A percentile compares a stretch with the other conserved stretches of the same genome.
phyloP scores from a whole-genome alignment of 1,140 invertebrate genomes.

The Xylocopa sonorina region DNA sequence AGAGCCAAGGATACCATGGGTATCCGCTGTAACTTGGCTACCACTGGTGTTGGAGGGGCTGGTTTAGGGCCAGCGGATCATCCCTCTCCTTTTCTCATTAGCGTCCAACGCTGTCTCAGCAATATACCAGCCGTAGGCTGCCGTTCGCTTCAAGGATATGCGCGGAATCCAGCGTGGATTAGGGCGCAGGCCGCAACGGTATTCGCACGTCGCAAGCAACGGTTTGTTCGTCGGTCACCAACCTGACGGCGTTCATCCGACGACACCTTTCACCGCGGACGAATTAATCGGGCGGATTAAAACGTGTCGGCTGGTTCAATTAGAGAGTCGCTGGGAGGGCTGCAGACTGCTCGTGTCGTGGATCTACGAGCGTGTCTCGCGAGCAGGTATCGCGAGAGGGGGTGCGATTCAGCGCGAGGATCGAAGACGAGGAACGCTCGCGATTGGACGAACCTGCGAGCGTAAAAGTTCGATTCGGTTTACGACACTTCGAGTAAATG shows the following conservation, averaged over 20 bases:
- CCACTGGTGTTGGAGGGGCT: too few species aligned
- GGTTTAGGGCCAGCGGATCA: too few species aligned
- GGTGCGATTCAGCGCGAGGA: too few species aligned
- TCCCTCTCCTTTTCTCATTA: slow-evolving; percentile 14
- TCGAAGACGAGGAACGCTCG: too few species aligned
- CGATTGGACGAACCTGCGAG: too few species aligned
- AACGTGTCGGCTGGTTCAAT: slow-evolving; percentile 3
- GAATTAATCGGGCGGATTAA: slow-evolving; percentile 34
- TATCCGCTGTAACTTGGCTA: too few species aligned
- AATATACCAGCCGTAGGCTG: not conserved
- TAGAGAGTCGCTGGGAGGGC: not conserved
- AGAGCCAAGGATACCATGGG: not conserved
- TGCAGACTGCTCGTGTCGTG: not conserved
- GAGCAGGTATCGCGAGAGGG: not conserved
- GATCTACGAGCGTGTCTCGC: too few species aligned
- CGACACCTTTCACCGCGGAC: not conserved
- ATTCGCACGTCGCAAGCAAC: slow-evolving; percentile 12
- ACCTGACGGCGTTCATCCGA: not conserved
- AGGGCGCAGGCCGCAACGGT: not conserved
- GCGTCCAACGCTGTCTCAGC: slow-evolving; percentile 25
- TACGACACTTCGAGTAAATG: too few species aligned
- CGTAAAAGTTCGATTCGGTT: too few species aligned
- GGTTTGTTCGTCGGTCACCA: slow-evolving; percentile 19
- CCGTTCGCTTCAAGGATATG: slow-evolving; percentile 12
- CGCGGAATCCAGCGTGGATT: slow-evolving; percentile 14